Conservation (phyloP, 1,140 invertebrate species). For the Prorops nasuta region DNA sequence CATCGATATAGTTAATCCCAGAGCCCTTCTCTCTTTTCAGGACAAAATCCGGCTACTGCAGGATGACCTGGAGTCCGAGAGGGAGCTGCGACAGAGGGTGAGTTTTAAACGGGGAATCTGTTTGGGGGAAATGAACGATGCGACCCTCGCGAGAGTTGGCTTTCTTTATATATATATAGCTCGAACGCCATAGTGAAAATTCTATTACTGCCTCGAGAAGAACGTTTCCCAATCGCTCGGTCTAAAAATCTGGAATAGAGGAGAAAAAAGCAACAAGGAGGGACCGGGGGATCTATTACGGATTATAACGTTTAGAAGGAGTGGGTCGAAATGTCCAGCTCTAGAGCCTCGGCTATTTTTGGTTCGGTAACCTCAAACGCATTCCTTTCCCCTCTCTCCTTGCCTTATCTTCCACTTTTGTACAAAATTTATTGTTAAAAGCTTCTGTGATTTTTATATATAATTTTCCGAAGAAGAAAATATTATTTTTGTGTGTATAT, state of each 20-base stretch:
- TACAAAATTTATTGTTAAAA: background rate
- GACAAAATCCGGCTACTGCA: conserved; percentile 96
- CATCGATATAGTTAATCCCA: no score
- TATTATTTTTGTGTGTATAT: no score
- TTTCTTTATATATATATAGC: no score
- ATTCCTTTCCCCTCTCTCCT: background rate
- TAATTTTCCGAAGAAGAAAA: background rate
- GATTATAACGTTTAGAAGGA: no score
- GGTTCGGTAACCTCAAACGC: conserved; percentile 17
- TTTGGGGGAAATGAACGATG: background rate
- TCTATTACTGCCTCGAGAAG: no score
- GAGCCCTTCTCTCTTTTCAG: conserved; percentile 69
- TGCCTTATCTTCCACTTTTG: conserved; percentile 11
- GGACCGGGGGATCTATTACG: no score
- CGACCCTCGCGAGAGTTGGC: background rate
- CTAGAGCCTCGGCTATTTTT: conserved; percentile 50
- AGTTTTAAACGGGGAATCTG: no score
- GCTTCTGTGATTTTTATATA: background rate
- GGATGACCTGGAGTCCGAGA: conserved; percentile 95
- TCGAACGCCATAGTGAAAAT: background rate
- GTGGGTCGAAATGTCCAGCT: conserved; percentile 52
- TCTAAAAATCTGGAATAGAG: no score
- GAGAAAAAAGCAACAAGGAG: no score
- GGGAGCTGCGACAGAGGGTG: conserved; percentile 95
- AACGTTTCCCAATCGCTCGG: no score